Evolutionary conservation across 2,888 invertebrate species (phyloP).

Genomic region (Chrysolina haemoptera): DNA sequence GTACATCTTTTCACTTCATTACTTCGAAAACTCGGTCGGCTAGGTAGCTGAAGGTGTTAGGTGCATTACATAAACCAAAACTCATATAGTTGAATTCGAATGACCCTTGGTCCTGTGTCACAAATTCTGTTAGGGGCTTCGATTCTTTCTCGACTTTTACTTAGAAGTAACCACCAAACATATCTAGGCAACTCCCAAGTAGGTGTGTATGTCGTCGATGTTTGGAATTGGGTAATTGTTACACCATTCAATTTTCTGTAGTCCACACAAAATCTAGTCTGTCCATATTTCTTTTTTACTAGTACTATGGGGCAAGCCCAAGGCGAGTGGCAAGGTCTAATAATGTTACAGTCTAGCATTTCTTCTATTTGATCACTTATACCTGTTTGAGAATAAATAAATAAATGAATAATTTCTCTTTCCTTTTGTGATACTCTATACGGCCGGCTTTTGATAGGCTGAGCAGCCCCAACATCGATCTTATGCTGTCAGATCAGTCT

Average conservation of each 20-base stretch:
- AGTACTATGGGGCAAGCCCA: slow-evolving; percentile 42
- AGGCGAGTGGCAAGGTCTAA: slow-evolving; percentile 40
- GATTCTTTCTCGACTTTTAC: slow-evolving; percentile 37
- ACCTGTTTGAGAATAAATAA: too few relatives aligned
- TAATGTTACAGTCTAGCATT: slow-evolving; percentile 43
- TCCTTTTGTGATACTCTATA: slow-evolving; percentile 50
- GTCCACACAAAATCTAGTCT: slow-evolving; percentile 45
- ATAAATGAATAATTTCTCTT: slow-evolving; percentile 40
- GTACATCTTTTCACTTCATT: slow-evolving; percentile 49
- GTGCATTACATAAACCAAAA: slow-evolving; percentile 55
- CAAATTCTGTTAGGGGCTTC: slow-evolving; percentile 51
- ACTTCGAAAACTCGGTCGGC: slow-evolving; percentile 48
- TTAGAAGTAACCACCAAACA: slow-evolving; percentile 53
- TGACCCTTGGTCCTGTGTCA: slow-evolving; percentile 48
- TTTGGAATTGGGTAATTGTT: slow-evolving; percentile 50
- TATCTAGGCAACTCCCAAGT: slow-evolving; percentile 47
- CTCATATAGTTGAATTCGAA: slow-evolving; percentile 52
- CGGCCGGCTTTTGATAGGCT: slow-evolving; percentile 43
- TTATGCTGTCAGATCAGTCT: slow-evolving; percentile 44
- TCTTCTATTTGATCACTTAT: slow-evolving; percentile 46
- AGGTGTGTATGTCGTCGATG: slow-evolving; percentile 51
- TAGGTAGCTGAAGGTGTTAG: slow-evolving; percentile 51
- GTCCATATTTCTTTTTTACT: slow-evolving; percentile 45
- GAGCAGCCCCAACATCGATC: slow-evolving; percentile 43
- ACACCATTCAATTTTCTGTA: slow-evolving; percentile 46